phyloP scores from a whole-genome alignment of 2,113 vertebrate genomes.

The Dendrocopos noguchii region DNA sequence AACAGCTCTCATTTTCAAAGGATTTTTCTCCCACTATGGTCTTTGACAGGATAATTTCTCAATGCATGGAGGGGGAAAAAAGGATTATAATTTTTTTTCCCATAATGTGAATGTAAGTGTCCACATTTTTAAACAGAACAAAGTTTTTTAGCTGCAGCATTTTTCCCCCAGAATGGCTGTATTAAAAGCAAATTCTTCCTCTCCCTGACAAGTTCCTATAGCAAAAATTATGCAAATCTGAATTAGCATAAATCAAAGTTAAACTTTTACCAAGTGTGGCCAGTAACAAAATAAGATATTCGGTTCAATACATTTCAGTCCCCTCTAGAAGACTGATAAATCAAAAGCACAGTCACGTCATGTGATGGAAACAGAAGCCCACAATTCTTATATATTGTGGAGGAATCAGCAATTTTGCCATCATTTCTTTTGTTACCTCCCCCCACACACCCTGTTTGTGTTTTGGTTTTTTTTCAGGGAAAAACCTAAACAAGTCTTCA shows the following conservation, averaged over 20 bases:
- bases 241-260: not conserved
- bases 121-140: not conserved
- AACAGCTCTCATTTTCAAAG: not conserved
- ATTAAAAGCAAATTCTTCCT: not conserved
- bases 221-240: not conserved
- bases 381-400: not conserved
- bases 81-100: not conserved
- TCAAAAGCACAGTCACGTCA: not conserved
- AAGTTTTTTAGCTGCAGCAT: not conserved
- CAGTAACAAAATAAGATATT: not conserved
- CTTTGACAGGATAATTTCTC: not conserved
- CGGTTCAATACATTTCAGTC: not conserved
- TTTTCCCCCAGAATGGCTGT: not conserved
- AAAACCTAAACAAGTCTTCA: slow-evolving; percentile 1
- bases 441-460: no score
- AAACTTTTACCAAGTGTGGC: not conserved
- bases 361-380: not conserved
- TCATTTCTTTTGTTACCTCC: not conserved
- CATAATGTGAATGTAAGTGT: not conserved
- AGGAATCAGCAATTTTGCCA: not conserved
- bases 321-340: not conserved
- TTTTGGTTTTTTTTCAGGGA: not conserved
- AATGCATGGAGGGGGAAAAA: not conserved
- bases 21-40: fast-evolving
- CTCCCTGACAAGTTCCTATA: not conserved